These are phyloP conservation scores for Neoniphon sammara DNA, from an alignment of 2,797 vertebrate species.

Conservation along the genomic window DNA sequence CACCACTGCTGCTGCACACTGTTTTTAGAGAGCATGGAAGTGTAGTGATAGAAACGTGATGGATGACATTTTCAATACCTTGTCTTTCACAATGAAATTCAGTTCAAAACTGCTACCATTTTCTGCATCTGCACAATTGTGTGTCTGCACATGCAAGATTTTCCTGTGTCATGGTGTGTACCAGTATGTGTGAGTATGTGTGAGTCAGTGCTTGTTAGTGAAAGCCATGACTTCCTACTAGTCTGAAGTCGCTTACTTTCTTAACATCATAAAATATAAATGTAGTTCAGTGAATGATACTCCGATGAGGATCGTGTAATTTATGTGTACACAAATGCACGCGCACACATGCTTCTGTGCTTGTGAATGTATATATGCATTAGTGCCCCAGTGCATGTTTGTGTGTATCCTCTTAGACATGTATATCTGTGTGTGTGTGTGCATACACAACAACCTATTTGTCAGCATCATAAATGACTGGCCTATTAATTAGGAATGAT, in stretches of 20 bases:
- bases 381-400: neutral
- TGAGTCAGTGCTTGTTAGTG: neutral
- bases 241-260: slow-evolving; percentile 7
- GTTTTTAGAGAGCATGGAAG: no score
- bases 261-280: slow-evolving; percentile 50
- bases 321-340: neutral
- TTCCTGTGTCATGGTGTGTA: no score
- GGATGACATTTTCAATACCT: no score
- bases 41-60: no score
- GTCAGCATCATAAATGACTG: slow-evolving; percentile 45
- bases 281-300: slow-evolving; percentile 26
- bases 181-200: neutral
- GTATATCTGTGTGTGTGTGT: neutral
- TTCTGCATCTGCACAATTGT: neutral
- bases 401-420: slow-evolving; percentile 18
- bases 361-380: slow-evolving; percentile 7
- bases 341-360: neutral
- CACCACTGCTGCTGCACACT: no score
- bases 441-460: slow-evolving; percentile 41
- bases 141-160: neutral
- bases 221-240: slow-evolving; percentile 9
- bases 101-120: neutral
- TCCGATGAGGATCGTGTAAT: slow-evolving; percentile 18
- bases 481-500: slow-evolving; percentile 64
- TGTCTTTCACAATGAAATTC: no score